Conservation (phyloP, 2,888 invertebrate genomes). For the Cataglyphis rosenhaueri region DNA sequence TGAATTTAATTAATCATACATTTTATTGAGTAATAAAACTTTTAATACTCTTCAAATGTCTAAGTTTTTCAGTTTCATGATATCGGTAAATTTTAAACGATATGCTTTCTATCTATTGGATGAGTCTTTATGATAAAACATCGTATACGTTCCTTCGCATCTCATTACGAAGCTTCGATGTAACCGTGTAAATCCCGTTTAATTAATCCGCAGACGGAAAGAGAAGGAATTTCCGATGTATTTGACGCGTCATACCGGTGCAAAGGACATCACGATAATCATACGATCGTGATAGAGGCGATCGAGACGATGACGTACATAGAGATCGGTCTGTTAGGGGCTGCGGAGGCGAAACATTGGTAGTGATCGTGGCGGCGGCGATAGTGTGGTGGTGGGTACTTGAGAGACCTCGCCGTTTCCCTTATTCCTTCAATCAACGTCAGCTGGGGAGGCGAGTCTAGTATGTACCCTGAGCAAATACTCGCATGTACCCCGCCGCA, state of each 20-base stretch:
- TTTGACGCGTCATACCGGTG: slow-evolving; percentile 64
- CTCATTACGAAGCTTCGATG: slow-evolving; percentile 62
- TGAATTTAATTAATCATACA: not conserved
- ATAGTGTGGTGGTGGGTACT: slow-evolving; percentile 74
- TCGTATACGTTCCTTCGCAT: slow-evolving; percentile 58
- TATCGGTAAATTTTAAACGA: not conserved
- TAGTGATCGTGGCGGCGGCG: slow-evolving; percentile 43
- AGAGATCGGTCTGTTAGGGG: slow-evolving; percentile 76
- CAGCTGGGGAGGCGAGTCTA: slow-evolving; percentile 85
- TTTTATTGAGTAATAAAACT: not conserved
- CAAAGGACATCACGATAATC: slow-evolving; percentile 68
- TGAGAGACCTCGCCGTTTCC: slow-evolving; percentile 84
- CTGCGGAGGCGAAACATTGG: slow-evolving; percentile 69
- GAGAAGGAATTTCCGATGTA: slow-evolving; percentile 73
- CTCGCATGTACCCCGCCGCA: slow-evolving; percentile 79
- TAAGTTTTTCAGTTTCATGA: not conserved
- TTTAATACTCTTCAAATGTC: not conserved
- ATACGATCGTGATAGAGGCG: slow-evolving; percentile 68
- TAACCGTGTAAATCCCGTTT: slow-evolving; percentile 70
- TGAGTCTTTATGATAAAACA: slow-evolving; percentile 3
- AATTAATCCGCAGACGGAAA: slow-evolving; percentile 74
- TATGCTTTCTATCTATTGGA: not conserved
- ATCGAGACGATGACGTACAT: slow-evolving; percentile 72
- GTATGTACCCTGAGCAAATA: slow-evolving; percentile 85
- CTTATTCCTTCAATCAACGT: slow-evolving; percentile 86